These are phyloP conservation scores for Drosophila ficusphila DNA, from an alignment of 1,140 invertebrate species.

Conservation along the genomic window DNA sequence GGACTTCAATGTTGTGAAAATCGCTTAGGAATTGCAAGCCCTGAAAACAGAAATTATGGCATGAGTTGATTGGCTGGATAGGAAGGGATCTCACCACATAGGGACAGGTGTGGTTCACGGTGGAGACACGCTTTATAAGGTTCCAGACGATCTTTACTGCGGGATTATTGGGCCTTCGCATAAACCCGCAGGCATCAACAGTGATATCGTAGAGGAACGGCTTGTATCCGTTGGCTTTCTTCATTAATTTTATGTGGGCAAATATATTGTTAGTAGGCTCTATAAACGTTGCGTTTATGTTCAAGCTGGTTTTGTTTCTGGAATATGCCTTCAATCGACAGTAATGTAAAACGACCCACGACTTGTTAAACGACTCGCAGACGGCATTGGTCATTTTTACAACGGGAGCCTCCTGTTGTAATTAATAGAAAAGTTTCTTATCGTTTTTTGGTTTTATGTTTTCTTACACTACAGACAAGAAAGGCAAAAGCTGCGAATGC, in stretches of 20 bases:
- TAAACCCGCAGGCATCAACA: slow-evolving; percentile 40
- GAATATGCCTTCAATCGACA: slow-evolving; percentile 33
- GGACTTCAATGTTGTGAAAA: too few relatives aligned
- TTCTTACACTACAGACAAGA: slow-evolving; percentile 1
- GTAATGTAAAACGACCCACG: slow-evolving; percentile 33
- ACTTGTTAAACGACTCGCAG: slow-evolving; percentile 37
- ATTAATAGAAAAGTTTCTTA: too few relatives aligned
- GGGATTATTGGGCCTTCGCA: slow-evolving; percentile 22
- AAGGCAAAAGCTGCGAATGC: neutral
- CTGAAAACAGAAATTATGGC: too few relatives aligned
- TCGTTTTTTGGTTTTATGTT: too few relatives aligned
- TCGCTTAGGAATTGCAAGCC: too few relatives aligned
- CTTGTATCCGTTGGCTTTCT: slow-evolving; percentile 36
- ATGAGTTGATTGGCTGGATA: too few relatives aligned
- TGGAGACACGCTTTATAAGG: slow-evolving; percentile 8
- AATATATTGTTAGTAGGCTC: slow-evolving; percentile 11
- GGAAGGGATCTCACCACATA: slow-evolving; percentile 7
- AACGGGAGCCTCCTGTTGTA: neutral
- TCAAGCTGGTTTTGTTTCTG: slow-evolving; percentile 37
- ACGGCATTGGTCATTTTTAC: slow-evolving; percentile 42
- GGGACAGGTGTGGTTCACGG: slow-evolving; percentile 30
- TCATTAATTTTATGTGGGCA: slow-evolving; percentile 8
- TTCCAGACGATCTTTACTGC: slow-evolving; percentile 10
- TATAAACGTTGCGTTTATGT: slow-evolving; percentile 13
- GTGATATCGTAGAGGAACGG: slow-evolving; percentile 19